Base-by-base conservation (phyloP, 2,888 invertebrate genomes). In the Germaria angustata region DNA sequence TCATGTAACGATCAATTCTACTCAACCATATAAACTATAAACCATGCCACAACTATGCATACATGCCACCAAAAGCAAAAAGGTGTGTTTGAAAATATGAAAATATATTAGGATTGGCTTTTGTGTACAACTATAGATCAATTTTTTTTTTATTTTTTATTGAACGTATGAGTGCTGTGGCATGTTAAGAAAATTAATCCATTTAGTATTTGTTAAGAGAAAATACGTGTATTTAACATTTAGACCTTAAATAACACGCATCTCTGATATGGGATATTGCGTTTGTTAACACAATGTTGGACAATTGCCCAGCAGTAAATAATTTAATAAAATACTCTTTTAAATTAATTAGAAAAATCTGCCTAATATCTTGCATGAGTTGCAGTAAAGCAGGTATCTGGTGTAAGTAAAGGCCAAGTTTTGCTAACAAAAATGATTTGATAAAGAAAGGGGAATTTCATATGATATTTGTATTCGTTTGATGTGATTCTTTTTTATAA, bases 41-140 rank as follows among this genome's bases (percentile, higher is more conserved):
- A 59, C 46, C 66, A 59, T 68, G 72, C 73, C 68, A 66, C 78
- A 75, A 63, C 68, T 55, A 61, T 63, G 28, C 3, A 28, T 28
- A 57, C 71, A 75, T 78, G 73, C 68, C 61, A 71, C 75, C n/a
- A 71, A 65, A 20, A 51, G 32, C 32, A 65, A 20, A n/a, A 73
- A 82, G 82, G 82, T 79, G 82, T 82, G 82, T 82, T 82, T 59
- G 75, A 46, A 79, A 79, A 69, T 73, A 65, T 71, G 51, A 65
- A 79, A 82, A 75, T 75, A 68, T 72, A 72, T 76, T 82, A 82
- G 79, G 82, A 82, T 82, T 82, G 82, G 82, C 82, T 76, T 82
- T 82, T 82, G 82, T 75, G 75, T 82, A 78, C 75, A 75, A 82
- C 79, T 61, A 82, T 82, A 79, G 79, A 82, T 82, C 82, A 82